Conservation (phyloP, 2,888 invertebrate species). For the Leptura quadrifasciata region DNA sequence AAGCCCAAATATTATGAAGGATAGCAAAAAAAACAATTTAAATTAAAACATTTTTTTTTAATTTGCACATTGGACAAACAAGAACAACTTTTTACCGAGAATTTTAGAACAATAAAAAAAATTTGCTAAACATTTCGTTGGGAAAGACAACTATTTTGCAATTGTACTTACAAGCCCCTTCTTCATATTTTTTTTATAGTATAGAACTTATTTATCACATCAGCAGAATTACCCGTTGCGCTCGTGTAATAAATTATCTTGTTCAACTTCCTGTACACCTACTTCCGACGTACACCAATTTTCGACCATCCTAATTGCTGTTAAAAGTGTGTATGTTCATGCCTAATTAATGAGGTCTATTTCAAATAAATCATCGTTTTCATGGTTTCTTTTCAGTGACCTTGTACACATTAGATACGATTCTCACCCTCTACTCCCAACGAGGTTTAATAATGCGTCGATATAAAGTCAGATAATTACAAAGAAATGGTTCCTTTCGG, state of each 20-base stretch:
- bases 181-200: too few relatives aligned
- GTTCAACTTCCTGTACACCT: background rate
- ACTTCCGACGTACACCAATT: slow-evolving; percentile 19
- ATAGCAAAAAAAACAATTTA: too few relatives aligned
- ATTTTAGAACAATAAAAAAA: too few relatives aligned
- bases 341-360: slow-evolving; percentile 30
- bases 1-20: too few relatives aligned
- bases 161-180: too few relatives aligned
- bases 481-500: slow-evolving; percentile 52
- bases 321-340: slow-evolving; percentile 14
- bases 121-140: too few relatives aligned
- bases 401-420: background rate
- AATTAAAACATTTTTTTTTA: too few relatives aligned
- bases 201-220: too few relatives aligned
- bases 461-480: slow-evolving; percentile 47
- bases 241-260: background rate
- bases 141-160: too few relatives aligned
- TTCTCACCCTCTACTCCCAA: slow-evolving; percentile 32
- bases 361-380: slow-evolving; percentile 35
- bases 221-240: too few relatives aligned
- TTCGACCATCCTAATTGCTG: slow-evolving; percentile 1
- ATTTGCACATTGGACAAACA: too few relatives aligned
- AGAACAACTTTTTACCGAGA: too few relatives aligned
- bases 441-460: slow-evolving; percentile 22
- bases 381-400: slow-evolving; percentile 5